Evolutionary conservation across 2,888 invertebrate genomes (phyloP).

Genomic region (Monoplex corrugatus): DNA sequence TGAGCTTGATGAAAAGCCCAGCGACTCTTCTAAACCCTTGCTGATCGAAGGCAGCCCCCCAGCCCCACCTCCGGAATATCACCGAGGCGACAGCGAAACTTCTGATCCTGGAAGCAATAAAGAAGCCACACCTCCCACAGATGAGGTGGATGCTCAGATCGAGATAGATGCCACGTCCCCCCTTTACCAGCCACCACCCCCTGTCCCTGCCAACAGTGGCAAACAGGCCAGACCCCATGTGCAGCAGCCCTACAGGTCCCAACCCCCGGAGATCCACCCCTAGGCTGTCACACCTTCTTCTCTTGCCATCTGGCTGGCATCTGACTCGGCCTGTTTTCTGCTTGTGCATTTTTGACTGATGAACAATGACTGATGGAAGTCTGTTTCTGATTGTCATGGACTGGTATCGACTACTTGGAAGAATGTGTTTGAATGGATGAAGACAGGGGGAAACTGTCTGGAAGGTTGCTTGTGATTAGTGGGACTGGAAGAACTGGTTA

Average conservation of each 20-base stretch:
- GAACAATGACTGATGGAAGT: neutral
- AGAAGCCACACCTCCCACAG: conserved; percentile 63
- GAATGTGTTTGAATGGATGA: neutral
- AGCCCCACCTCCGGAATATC: conserved; percentile 76
- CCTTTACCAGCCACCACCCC: conserved; percentile 75
- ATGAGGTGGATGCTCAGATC: conserved; percentile 68
- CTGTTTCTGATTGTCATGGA: neutral
- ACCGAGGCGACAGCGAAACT: conserved; percentile 73
- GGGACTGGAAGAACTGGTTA: neutral
- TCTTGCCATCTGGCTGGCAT: neutral
- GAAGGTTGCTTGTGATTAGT: neutral
- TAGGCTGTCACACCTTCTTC: conserved; percentile 83
- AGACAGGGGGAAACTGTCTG: neutral
- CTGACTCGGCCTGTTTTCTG: neutral
- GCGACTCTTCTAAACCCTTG: conserved; percentile 91
- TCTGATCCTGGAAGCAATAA: conserved; percentile 64
- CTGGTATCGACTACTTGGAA: neutral
- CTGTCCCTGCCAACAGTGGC: conserved; percentile 70
- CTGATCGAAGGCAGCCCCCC: conserved; percentile 98
- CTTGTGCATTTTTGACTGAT: conserved; percentile 4
- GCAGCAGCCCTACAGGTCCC: conserved; percentile 91
- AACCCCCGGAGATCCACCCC: conserved; percentile 98
- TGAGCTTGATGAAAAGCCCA: conserved; percentile 95
- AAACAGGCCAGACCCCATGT: conserved; percentile 74
- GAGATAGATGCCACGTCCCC: conserved; percentile 70